Evolutionary conservation across 2,797 vertebrate species (phyloP), one percentile per base, ranked within the genome.

Genomic region (Euphonia xanthogaster): DNA sequence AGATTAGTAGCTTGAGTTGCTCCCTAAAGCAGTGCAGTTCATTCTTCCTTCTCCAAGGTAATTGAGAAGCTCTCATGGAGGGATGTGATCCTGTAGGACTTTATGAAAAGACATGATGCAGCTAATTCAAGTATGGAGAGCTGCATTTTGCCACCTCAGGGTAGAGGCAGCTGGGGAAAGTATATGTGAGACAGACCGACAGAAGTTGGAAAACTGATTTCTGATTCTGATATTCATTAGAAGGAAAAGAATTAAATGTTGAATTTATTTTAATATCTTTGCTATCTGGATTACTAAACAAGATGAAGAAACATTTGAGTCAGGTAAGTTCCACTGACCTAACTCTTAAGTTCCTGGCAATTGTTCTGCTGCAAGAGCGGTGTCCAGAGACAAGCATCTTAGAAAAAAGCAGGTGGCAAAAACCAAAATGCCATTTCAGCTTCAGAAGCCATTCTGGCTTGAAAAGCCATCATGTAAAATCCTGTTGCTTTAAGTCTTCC

Each of bases 251-350:
- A 88, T 51, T 94, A 85, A 50, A 86, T 39, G 92, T 68, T 84
- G 4, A 84, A 88, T 65, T 92, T 94, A 66, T 75, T 96, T 95
- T 96, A 80, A 94, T 93, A 63, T 87, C 45, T 97, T 45, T 95
- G 87, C 93, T 93, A 8, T 87, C 95, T 87, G 97, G 95, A 90
- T 95, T 75, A 67, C 42, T 88, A 73, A 74, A 90, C 70, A 97
- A 99, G 99, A 99, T 86, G 99, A 99, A 98, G 99, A 99, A 97
- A 98, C 98, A 5, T 99, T 99, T 99, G 99, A 99, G 98, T 99
- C 99, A 96, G 99, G 99, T 99, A 98, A 98, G 98, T 98, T 81
- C 14, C 50, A 91, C 28, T 89, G 71, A 86, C n/a, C 54, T 84
- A 90, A 78, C 58, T 68, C 54, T 51, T 51, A 51, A 70, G 68